Conservation (phyloP, 2,797 vertebrate species). For the Paedocypris micromegethes region DNA sequence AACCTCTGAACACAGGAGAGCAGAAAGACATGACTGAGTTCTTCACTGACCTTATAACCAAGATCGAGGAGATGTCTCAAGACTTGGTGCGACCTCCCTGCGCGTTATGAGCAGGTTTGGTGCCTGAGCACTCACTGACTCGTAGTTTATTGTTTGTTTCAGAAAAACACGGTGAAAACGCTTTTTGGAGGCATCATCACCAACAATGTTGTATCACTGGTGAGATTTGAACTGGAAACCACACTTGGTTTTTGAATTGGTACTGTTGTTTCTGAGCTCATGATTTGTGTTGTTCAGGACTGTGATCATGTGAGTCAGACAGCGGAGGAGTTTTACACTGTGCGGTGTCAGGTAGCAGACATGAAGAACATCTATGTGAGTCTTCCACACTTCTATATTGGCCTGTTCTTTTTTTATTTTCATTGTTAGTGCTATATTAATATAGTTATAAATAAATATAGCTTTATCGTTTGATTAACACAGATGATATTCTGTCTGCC, state of each 20-base stretch:
- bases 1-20: conserved; percentile 95
- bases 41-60: conserved; percentile 98
- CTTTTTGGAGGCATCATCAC: conserved; percentile 97
- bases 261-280: conserved; percentile 6
- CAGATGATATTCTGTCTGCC: conserved; percentile 12
- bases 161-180: conserved; percentile 99
- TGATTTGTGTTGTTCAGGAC: conserved; percentile 67
- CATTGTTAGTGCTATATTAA: background rate
- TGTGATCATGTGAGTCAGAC: conserved; percentile 98
- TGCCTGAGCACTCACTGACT: too few relatives aligned
- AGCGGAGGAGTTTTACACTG: conserved; percentile 97
- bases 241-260: background rate
- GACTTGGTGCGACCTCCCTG: conserved; percentile 76
- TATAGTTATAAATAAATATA: too few relatives aligned
- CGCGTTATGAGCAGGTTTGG: background rate
- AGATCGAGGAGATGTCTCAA: conserved; percentile 98
- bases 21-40: conserved; percentile 99
- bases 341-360: conserved; percentile 95
- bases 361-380: conserved; percentile 99
- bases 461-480: too few relatives aligned
- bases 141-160: conserved; percentile 32
- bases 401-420: background rate
- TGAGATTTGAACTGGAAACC: conserved; percentile 58
- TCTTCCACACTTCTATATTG: conserved; percentile 28
- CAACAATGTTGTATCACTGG: conserved; percentile 98